A percentile compares a stretch with the other conserved stretches of the same genome.
Evolutionary conservation across 2,113 vertebrate species (phyloP).

Genomic region (Aleadryas rufinucha): DNA sequence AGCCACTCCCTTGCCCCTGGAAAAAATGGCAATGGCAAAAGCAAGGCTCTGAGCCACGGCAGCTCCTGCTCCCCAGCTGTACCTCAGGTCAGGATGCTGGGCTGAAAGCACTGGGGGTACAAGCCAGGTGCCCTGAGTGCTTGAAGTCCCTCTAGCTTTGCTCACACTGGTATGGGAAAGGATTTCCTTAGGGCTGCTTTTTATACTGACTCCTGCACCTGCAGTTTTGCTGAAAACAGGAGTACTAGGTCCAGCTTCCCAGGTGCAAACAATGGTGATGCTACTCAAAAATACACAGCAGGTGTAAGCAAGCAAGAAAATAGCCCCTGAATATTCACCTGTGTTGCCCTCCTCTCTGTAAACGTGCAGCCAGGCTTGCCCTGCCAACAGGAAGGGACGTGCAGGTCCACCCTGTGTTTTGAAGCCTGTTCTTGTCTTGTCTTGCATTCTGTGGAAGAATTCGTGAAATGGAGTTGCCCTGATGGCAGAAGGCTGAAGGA

Average conservation of each 20-base stretch:
- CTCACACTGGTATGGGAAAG: background rate
- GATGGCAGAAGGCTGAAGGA: background rate
- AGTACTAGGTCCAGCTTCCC: background rate
- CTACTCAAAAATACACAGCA: background rate
- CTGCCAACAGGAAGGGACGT: background rate
- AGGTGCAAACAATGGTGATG: background rate
- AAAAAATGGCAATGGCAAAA: background rate
- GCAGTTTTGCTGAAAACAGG: background rate
- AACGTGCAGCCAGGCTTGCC: background rate
- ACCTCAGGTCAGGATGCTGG: background rate
- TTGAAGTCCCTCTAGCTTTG: background rate
- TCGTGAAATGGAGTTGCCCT: background rate
- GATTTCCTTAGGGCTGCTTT: background rate
- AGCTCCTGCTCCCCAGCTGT: background rate
- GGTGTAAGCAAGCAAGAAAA: background rate
- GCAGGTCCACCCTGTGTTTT: background rate
- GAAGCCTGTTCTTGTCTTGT: background rate
- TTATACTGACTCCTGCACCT: background rate
- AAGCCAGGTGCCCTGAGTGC: background rate
- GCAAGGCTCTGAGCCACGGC: background rate
- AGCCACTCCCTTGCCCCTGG: slow-evolving; percentile 1
- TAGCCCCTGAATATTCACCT: background rate
- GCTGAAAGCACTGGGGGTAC: background rate
- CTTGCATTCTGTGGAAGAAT: background rate
- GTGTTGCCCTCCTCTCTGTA: background rate